These are phyloP conservation scores for Hemibagrus wyckioides DNA, from an alignment of 2,113 vertebrate genomes.

Conservation along the genomic window DNA sequence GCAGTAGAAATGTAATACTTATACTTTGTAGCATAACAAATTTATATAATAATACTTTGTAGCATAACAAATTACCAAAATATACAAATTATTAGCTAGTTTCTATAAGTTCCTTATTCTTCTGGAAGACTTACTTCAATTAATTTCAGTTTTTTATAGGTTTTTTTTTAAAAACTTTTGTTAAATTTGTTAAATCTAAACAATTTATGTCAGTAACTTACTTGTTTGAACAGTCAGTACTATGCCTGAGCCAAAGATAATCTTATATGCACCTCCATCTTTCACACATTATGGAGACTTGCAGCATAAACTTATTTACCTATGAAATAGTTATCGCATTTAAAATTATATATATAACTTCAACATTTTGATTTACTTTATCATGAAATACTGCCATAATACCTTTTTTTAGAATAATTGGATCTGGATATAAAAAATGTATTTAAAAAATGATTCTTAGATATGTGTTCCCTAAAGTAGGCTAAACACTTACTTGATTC, in stretches of 20 bases:
- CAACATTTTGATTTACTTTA: background rate
- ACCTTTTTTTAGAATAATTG: background rate
- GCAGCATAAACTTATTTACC: slow-evolving; percentile 17
- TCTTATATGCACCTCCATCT: slow-evolving; percentile 36
- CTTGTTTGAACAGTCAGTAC: slow-evolving; percentile 32
- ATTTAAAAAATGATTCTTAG: background rate
- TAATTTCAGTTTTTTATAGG: background rate
- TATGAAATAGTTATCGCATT: background rate
- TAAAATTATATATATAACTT: too few relatives aligned
- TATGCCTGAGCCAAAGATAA: slow-evolving; percentile 45
- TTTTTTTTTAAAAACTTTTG: too few relatives aligned
- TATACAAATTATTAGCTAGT: background rate
- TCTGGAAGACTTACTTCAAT: background rate
- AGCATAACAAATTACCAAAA: background rate
- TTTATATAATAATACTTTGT: background rate
- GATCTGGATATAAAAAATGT: too few relatives aligned
- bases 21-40: background rate
- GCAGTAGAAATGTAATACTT: background rate
- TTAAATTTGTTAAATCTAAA: background rate
- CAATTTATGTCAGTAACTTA: slow-evolving; percentile 25
- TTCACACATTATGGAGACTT: slow-evolving; percentile 43
- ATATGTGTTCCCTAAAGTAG: background rate
- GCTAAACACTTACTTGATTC: slow-evolving; percentile 45
- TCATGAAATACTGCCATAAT: background rate
- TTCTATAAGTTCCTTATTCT: background rate